phyloP scores from a whole-genome alignment of 2,888 invertebrate genomes.

The Polydrusus tereticollis region DNA sequence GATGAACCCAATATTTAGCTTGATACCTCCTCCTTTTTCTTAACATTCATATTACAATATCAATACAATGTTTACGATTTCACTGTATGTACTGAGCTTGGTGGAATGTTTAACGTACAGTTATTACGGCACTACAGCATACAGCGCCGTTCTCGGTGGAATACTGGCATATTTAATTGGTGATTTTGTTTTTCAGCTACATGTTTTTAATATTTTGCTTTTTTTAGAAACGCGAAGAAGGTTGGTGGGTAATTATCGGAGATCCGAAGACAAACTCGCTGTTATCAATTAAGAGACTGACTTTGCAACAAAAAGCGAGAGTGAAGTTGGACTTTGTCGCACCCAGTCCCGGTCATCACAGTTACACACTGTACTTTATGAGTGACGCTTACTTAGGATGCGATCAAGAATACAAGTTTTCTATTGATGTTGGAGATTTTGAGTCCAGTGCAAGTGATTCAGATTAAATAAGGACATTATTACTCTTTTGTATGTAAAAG shows the following conservation, averaged over 20 bases:
- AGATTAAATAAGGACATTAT: constrained; percentile 63
- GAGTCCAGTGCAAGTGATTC: constrained; percentile 75
- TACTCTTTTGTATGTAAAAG: background rate
- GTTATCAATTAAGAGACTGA: constrained; percentile 96
- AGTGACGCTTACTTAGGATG: constrained; percentile 99
- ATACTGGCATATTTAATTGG: too few relatives aligned
- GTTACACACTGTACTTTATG: constrained; percentile 98
- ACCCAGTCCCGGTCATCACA: constrained; percentile 88
- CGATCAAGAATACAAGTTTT: constrained; percentile 98
- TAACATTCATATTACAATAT: too few relatives aligned
- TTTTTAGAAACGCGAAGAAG: constrained; percentile 86
- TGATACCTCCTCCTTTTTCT: too few relatives aligned
- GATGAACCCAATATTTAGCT: too few relatives aligned
- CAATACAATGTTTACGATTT: too few relatives aligned
- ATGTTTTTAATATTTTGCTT: background rate
- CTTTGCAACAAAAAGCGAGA: constrained; percentile 92
- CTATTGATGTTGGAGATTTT: constrained; percentile 84
- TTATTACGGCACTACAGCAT: too few relatives aligned
- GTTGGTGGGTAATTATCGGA: constrained; percentile 99
- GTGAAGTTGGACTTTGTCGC: constrained; percentile 93
- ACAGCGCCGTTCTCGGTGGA: too few relatives aligned
- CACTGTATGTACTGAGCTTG: too few relatives aligned
- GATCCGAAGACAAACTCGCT: constrained; percentile 95
- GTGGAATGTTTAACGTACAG: too few relatives aligned
- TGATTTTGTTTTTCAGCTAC: too few relatives aligned